phyloP scores from a whole-genome alignment of 2,113 vertebrate species.

The Callopanchax toddi region DNA sequence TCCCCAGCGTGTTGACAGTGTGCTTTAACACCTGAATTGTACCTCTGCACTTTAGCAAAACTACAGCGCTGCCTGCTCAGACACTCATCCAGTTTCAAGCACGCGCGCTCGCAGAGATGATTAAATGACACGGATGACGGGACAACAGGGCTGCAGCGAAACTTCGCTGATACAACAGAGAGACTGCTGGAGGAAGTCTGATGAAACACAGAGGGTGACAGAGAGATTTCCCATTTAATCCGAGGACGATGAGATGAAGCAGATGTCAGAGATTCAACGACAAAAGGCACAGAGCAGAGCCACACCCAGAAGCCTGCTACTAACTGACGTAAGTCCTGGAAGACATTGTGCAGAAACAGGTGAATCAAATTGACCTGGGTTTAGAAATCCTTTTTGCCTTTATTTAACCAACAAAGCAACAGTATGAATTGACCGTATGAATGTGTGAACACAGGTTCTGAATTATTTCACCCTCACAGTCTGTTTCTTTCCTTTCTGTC shows the following conservation, averaged over 20 bases:
- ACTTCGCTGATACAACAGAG: constrained; percentile 25
- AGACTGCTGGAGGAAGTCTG: constrained; percentile 55
- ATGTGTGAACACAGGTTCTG: background rate
- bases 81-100: constrained; percentile 16
- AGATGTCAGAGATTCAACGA: constrained; percentile 63
- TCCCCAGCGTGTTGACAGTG: constrained; percentile 54
- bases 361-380: constrained; percentile 6
- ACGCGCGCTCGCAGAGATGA: no score
- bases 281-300: constrained; percentile 23
- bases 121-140: constrained; percentile 61
- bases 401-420: constrained; percentile 1
- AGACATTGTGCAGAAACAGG: constrained; percentile 17
- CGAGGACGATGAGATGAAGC: constrained; percentile 46
- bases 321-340: constrained; percentile 13
- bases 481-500: background rate
- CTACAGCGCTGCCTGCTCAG: constrained; percentile 3
- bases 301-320: constrained; percentile 11
- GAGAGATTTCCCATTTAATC: constrained; percentile 62
- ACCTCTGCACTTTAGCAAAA: constrained; percentile 26
- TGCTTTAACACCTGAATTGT: constrained; percentile 54
- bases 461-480: background rate
- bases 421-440: background rate
- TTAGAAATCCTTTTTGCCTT: constrained; percentile 1
- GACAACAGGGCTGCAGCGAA: no score
- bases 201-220: constrained; percentile 57